Base-by-base conservation (phyloP, 2,797 vertebrate species). In the Enteromius viviparus region DNA sequence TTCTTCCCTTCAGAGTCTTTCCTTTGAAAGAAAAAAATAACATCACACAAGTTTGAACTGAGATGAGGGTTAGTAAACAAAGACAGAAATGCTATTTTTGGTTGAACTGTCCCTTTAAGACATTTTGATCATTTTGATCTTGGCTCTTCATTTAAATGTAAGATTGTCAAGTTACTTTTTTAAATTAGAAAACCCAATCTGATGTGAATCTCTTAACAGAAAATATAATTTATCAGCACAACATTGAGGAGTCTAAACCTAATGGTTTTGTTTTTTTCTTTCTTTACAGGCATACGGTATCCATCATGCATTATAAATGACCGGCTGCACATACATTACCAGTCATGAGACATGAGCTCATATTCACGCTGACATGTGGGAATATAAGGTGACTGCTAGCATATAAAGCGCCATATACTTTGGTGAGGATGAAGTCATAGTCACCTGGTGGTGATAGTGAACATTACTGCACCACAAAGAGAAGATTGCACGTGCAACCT, bases 241-340 rank as follows among this genome's bases (percentile, higher is more conserved):
- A 66, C n/a, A 23, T 10, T 9, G 21, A 49, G 58, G 32, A 32
- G 14, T 72, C 6, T 8, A 40, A 26, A 26, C 21, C 62, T 29
- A 55, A 51, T 82, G 80, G 19, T 68, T 76, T 53, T 29, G 32
- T 45, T 64, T 64, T 82, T 71, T 17, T 60, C 58, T 42, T 47
- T 32, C 19, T 40, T n/a, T 45, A 19, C 74, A 70, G 64, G 21
- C 51, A 47, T 83, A 76, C 80, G 53, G 66, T 47, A 71, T 80
- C 69, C 3, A 14, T 77, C 77, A 78, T 84, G 78, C 81, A 87
- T 87, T 81, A 85, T 85, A 62, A 78, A 87, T 85, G 81, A 69
- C 19, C 72, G 4, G 37, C 60, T 81, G 64, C 76, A 78, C 78
- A 81, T 87, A 78, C 84, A 85, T 83, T 87, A 82, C 32, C 60